Conservation (phyloP, 1,140 invertebrate species). For the Drosophila persimilis region DNA sequence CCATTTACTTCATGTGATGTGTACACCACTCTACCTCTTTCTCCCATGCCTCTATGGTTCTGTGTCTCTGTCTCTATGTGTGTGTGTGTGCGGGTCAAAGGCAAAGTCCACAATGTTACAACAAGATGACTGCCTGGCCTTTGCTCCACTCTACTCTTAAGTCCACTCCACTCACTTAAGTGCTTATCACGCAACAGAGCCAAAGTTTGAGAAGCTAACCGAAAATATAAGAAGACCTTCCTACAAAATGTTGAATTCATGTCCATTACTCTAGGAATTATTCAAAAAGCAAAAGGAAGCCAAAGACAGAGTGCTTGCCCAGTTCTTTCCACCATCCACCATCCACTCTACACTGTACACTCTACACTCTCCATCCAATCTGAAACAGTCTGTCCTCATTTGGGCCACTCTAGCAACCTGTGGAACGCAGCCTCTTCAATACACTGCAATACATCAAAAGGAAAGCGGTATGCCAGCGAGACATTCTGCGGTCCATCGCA, state of each 20-base stretch:
- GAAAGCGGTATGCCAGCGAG: conserved; percentile 73
- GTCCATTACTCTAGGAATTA: conserved; percentile 40
- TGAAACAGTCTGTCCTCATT: conserved; percentile 6
- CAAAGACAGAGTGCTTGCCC: conserved; percentile 26
- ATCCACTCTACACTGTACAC: neutral
- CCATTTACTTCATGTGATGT: conserved; percentile 49
- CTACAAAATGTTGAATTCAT: conserved; percentile 30
- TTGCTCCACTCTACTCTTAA: conserved; percentile 31
- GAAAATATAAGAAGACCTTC: conserved; percentile 33
- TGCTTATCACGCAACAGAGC: conserved; percentile 65
- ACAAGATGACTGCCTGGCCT: conserved; percentile 46
- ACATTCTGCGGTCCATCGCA: conserved; percentile 56
- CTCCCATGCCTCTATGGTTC: conserved; percentile 3
- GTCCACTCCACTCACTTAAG: conserved; percentile 41
- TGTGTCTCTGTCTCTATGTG: too few species aligned
- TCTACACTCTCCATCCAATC: conserved; percentile 22
- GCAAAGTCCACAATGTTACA: conserved; percentile 68
- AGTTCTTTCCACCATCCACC: conserved; percentile 3
- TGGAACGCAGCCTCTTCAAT: conserved; percentile 80
- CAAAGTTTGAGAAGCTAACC: conserved; percentile 53
- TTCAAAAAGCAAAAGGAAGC: conserved; percentile 40
- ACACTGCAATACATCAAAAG: conserved; percentile 80
- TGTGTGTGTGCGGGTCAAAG: conserved; percentile 54
- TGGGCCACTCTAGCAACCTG: conserved; percentile 69
- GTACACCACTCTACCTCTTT: neutral